These are phyloP conservation scores for Lycaon pictus DNA, from an alignment of 2,113 vertebrate genomes.

Conservation along the genomic window DNA sequence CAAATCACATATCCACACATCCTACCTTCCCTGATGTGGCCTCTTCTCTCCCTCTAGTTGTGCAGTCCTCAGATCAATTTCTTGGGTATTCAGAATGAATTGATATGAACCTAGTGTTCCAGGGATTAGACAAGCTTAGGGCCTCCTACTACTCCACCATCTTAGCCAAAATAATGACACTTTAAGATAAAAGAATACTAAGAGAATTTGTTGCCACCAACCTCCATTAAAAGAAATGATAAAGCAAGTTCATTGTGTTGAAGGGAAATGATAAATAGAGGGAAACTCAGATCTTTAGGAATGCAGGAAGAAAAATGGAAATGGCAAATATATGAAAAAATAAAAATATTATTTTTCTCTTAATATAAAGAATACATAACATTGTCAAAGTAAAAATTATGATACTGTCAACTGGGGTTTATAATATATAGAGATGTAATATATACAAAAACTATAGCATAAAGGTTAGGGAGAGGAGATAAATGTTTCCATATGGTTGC, in stretches of 20 bases:
- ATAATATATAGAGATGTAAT: neutral
- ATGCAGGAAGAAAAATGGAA: neutral
- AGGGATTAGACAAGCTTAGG: neutral
- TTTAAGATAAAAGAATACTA: neutral
- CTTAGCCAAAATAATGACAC: neutral
- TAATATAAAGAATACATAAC: neutral
- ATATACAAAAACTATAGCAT: neutral
- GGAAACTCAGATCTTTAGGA: neutral
- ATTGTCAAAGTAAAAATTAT: neutral
- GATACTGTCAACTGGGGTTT: neutral
- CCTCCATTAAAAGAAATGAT: neutral
- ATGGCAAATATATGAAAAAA: neutral
- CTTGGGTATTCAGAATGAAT: neutral
- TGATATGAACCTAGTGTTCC: neutral
- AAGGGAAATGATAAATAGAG: neutral
- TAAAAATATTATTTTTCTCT: neutral
- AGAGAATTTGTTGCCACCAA: neutral
- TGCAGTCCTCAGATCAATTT: neutral
- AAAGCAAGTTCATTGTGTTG: neutral
- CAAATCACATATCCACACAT: neutral
- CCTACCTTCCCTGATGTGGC: neutral
- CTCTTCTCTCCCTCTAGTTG: neutral
- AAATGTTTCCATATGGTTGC: neutral
- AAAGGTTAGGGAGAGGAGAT: neutral
- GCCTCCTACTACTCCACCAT: neutral